Conservation (phyloP, 2,113 vertebrate species). For the Probosciger aterrimus region DNA sequence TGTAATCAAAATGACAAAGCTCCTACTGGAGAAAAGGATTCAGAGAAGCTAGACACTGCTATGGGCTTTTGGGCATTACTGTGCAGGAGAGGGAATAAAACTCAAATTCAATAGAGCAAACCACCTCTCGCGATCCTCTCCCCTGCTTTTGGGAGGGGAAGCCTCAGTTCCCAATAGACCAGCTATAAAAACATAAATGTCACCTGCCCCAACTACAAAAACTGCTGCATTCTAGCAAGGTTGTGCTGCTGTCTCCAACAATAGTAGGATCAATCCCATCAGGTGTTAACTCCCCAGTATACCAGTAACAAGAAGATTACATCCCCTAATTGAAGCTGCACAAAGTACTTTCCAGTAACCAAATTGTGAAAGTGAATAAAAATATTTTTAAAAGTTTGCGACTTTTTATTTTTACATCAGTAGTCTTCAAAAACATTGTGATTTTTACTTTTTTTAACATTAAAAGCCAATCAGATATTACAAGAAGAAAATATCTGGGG, state of each 20-base stretch:
- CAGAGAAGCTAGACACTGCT: neutral
- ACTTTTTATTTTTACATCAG: neutral
- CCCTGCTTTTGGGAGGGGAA: neutral
- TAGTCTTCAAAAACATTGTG: neutral
- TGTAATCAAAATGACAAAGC: neutral
- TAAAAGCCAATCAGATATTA: neutral
- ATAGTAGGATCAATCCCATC: neutral
- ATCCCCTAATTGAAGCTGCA: neutral
- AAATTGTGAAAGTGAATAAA: neutral
- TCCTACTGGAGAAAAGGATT: neutral
- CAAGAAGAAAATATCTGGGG: neutral
- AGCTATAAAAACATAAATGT: neutral
- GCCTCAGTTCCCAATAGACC: neutral
- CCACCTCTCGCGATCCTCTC: neutral
- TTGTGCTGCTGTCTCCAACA: neutral
- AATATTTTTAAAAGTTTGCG: neutral
- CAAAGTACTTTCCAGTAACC: neutral
- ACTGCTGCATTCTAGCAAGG: neutral
- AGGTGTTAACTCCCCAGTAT: neutral
- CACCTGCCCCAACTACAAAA: neutral
- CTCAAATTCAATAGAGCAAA: neutral
- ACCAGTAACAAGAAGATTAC: neutral
- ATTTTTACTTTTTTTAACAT: neutral
- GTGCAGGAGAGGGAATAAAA: neutral
- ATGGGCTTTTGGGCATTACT: neutral